Percentiles rank a stretch among this genome's conserved stretches.
phyloP scores from a whole-genome alignment of 30 jellyfish, hydroid and myxozoan species.

The Euphysa ruthae region DNA sequence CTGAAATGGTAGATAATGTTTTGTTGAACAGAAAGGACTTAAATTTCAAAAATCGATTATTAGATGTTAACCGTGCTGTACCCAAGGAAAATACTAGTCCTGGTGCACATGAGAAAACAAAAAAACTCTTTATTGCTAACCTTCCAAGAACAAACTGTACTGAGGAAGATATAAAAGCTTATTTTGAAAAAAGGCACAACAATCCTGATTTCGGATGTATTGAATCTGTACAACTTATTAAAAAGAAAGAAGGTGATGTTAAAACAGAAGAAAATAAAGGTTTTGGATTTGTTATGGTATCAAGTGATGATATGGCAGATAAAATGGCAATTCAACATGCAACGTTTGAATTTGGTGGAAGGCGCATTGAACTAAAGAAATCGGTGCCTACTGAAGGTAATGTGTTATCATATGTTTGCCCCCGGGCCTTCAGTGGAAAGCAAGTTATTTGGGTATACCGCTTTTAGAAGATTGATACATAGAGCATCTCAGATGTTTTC shows the following conservation, averaged over 20 bases:
- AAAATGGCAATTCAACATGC: conserved; percentile 52
- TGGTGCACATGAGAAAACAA: conserved; percentile 40
- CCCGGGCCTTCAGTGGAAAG: too few relatives aligned
- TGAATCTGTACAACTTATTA: conserved; percentile 31
- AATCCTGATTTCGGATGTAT: conserved; percentile 16
- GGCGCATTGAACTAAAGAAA: conserved; percentile 25
- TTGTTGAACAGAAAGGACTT: conserved; percentile 24
- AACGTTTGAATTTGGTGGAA: conserved; percentile 33
- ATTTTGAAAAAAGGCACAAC: conserved; percentile 12
- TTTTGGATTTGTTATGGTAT: conserved; percentile 28
- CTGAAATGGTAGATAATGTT: conserved; percentile 34
- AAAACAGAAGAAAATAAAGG: conserved; percentile 31
- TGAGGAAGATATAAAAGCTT: conserved; percentile 21
- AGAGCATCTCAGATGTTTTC: too few relatives aligned
- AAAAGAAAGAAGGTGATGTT: conserved; percentile 22
- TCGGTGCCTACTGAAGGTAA: conserved; percentile 33
- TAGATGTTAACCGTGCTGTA: conserved; percentile 37
- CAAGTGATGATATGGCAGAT: conserved; percentile 34
- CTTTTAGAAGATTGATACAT: too few relatives aligned
- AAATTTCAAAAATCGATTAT: conserved; percentile 4
- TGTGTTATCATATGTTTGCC: too few relatives aligned
- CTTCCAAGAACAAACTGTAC: conserved; percentile 18
- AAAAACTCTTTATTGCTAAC: conserved; percentile 37
- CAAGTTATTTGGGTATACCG: too few relatives aligned
- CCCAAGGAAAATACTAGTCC: conserved; percentile 16